Evolutionary conservation across 1,140 invertebrate species (phyloP).

Genomic region (Linepithema humile): DNA sequence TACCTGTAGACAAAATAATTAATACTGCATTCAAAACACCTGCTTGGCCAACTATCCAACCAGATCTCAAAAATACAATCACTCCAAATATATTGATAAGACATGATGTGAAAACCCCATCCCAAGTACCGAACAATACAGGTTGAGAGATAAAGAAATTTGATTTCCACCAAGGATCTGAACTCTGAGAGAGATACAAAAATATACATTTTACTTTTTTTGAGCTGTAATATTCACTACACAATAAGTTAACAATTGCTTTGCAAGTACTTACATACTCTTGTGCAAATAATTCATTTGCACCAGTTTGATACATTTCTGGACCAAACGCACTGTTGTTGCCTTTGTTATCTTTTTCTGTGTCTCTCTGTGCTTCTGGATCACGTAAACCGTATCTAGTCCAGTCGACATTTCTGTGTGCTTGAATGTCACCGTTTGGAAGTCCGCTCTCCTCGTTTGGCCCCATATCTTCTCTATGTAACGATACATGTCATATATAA

Average conservation of each 20-base stretch:
- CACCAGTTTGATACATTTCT: constrained; percentile 92
- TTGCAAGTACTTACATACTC: constrained; percentile 87
- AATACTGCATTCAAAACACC: constrained; percentile 94
- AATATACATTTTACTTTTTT: too few species aligned
- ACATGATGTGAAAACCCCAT: constrained; percentile 97
- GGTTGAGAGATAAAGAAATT: constrained; percentile 97
- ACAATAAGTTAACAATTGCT: neutral
- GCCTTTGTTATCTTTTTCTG: constrained; percentile 84
- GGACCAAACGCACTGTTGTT: constrained; percentile 90
- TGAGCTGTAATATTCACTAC: neutral
- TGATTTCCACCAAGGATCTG: constrained; percentile 95
- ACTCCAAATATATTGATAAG: constrained; percentile 99
- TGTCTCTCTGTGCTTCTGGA: constrained; percentile 80
- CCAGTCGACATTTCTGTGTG: constrained; percentile 84
- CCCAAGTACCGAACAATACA: constrained; percentile 98
- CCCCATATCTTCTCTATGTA: constrained; percentile 60
- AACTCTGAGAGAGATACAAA: constrained; percentile 84
- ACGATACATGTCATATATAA: neutral
- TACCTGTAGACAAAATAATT: constrained; percentile 94
- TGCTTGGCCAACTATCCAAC: constrained; percentile 98
- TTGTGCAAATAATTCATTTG: constrained; percentile 95
- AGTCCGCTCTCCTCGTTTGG: constrained; percentile 65
- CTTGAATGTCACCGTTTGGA: constrained; percentile 62
- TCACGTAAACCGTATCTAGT: constrained; percentile 85
- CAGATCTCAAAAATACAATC: constrained; percentile 97